phyloP scores from a whole-genome alignment of 1,140 invertebrate species.

The Papilio polytes region DNA sequence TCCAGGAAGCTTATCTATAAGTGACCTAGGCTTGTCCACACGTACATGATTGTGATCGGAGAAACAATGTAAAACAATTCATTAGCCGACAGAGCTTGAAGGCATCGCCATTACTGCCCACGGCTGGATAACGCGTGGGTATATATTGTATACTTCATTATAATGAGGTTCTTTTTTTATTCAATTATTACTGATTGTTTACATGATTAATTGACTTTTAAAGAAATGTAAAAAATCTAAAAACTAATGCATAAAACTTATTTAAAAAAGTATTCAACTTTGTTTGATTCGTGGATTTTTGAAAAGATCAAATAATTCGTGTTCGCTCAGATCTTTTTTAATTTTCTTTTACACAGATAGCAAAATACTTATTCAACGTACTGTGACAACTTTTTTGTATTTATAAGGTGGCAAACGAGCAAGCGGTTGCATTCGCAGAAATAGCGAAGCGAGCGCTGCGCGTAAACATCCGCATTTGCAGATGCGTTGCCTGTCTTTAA shows the following conservation, averaged over 20 bases:
- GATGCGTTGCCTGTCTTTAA: no score
- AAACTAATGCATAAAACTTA: neutral
- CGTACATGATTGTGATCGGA: constrained; percentile 4
- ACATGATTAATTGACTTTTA: neutral
- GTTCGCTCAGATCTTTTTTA: no score
- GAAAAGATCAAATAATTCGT: no score
- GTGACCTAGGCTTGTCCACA: constrained; percentile 12
- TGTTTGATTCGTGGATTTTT: no score
- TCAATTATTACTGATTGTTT: constrained; percentile 16
- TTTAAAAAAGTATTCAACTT: no score
- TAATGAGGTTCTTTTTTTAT: constrained; percentile 15
- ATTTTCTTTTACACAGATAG: no score
- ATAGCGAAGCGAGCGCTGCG: no score
- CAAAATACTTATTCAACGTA: no score
- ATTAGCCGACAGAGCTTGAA: neutral
- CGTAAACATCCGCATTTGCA: no score
- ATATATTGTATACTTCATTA: neutral
- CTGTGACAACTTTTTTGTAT: no score
- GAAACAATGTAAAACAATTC: constrained; percentile 9
- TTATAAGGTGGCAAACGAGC: no score
- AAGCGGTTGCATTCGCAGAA: no score
- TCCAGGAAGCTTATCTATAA: neutral
- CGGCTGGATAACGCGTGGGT: neutral
- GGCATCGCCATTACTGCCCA: constrained; percentile 17
- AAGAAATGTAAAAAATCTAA: neutral